Percentiles rank a stretch among this genome's conserved stretches.
These are phyloP conservation scores for Dicaeum eximium DNA, from an alignment of 2,113 vertebrate genomes.

Conservation along the genomic window DNA sequence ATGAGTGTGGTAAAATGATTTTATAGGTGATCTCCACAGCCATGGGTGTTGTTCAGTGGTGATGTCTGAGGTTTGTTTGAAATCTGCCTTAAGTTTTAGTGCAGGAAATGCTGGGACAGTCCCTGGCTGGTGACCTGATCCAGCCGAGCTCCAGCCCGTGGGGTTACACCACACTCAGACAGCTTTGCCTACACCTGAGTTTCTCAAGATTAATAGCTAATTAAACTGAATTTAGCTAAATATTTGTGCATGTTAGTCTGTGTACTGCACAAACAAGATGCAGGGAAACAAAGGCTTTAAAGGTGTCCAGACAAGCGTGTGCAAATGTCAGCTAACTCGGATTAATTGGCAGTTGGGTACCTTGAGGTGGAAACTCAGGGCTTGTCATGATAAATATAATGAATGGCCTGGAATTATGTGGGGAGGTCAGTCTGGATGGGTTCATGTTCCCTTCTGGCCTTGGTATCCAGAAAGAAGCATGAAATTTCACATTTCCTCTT, in stretches of 20 bases:
- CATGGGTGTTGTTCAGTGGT: not conserved
- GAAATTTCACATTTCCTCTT: conserved; percentile 55
- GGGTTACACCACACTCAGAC: not conserved
- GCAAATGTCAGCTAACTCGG: conserved; percentile 37
- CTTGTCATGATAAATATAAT: conserved; percentile 61
- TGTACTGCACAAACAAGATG: not conserved
- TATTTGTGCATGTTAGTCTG: not conserved
- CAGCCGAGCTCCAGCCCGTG: fast-evolving
- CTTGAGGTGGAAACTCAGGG: conserved; percentile 12
- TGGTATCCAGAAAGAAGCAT: not conserved
- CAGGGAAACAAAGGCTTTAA: conserved; percentile 31
- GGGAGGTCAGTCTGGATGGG: conserved; percentile 31
- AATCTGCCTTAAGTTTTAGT: not conserved
- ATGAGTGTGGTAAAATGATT: not conserved
- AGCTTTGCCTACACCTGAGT: not conserved
- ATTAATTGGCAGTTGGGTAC: conserved; percentile 58
- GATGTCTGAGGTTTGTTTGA: not conserved
- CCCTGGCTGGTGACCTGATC: not conserved
- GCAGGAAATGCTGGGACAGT: not conserved
- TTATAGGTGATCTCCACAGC: not conserved
- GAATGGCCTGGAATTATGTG: conserved; percentile 25
- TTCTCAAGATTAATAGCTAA: conserved; percentile 6
- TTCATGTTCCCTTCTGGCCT: conserved; percentile 33
- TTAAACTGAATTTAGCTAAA: conserved; percentile 1
- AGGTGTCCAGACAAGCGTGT: not conserved